Evolutionary conservation across 64 coral and sea anemone genomes (phyloP).

Genomic region (Anthopleura sola): DNA sequence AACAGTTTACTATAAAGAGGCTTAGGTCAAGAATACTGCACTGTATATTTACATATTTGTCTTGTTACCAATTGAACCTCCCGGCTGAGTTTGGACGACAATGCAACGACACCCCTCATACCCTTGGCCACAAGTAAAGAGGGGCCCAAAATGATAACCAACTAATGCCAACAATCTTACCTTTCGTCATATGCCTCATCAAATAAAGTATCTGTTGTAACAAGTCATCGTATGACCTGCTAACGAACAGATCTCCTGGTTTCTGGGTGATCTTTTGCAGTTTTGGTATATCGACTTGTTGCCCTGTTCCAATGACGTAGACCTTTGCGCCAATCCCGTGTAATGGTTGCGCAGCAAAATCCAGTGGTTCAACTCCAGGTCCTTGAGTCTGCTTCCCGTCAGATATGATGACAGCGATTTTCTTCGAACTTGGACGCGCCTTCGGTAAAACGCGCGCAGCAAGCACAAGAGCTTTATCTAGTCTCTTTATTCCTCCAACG

Average conservation of each 20-base stretch:
- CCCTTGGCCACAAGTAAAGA: too few relatives aligned
- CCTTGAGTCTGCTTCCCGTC: conserved; percentile 73
- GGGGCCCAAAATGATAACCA: too few relatives aligned
- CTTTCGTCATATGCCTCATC: conserved; percentile 7
- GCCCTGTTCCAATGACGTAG: conserved; percentile 65
- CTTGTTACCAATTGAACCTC: too few relatives aligned
- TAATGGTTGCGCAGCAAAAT: conserved; percentile 52
- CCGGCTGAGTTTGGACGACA: too few relatives aligned
- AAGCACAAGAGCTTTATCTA: conserved; percentile 42
- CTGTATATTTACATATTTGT: too few relatives aligned
- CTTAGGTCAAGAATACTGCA: too few relatives aligned
- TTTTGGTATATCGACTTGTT: conserved; percentile 32
- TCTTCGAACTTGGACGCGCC: conserved; percentile 54
- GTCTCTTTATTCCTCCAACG: conserved; percentile 29
- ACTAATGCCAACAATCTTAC: background rate
- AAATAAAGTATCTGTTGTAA: background rate
- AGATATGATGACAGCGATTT: conserved; percentile 81
- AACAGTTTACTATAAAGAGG: too few relatives aligned
- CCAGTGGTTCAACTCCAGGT: conserved; percentile 50
- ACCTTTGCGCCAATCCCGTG: conserved; percentile 64
- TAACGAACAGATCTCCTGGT: conserved; percentile 50
- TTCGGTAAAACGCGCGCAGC: conserved; percentile 34
- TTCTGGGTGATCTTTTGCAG: conserved; percentile 45
- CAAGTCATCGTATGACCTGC: conserved; percentile 52
- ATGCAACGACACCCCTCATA: too few relatives aligned